Evolutionary conservation across 2,797 vertebrate genomes (phyloP).

Genomic region (Hybognathus amarus): DNA sequence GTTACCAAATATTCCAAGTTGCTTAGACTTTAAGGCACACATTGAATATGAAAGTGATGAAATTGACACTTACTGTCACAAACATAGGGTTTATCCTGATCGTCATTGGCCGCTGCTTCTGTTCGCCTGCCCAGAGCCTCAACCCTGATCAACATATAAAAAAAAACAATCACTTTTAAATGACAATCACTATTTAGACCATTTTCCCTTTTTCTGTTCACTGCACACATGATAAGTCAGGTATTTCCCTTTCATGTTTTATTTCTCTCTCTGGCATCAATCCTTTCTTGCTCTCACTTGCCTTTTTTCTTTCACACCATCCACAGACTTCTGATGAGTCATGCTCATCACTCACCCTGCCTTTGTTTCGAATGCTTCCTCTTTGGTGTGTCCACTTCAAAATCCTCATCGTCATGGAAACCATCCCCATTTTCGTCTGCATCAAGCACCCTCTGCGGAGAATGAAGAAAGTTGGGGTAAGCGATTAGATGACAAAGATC

Average conservation of each 20-base stretch:
- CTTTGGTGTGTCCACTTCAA: constrained; percentile 94
- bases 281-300: constrained; percentile 24
- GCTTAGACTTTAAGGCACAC: not conserved
- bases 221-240: not conserved
- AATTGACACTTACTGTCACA: constrained; percentile 93
- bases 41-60: not conserved
- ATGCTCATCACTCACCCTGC: constrained; percentile 83
- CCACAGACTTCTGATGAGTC: constrained; percentile 30
- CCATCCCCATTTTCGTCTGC: constrained; percentile 94
- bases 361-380: constrained; percentile 93
- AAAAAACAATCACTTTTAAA: not conserved
- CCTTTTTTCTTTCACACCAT: constrained; percentile 20
- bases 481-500: not conserved
- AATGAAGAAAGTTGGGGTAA: not conserved
- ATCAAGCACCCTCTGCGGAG: constrained; percentile 89
- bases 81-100: constrained; percentile 97
- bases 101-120: constrained; percentile 86
- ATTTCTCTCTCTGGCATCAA: not conserved
- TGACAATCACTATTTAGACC: not conserved
- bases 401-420: constrained; percentile 92
- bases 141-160: constrained; percentile 77
- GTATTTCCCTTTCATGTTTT: constrained; percentile 7
- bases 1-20: not conserved
- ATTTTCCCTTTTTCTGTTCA: not conserved
- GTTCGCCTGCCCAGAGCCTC: constrained; percentile 87